phyloP scores from a whole-genome alignment of 2,888 invertebrate species.

The Drosophila paranaensis region DNA sequence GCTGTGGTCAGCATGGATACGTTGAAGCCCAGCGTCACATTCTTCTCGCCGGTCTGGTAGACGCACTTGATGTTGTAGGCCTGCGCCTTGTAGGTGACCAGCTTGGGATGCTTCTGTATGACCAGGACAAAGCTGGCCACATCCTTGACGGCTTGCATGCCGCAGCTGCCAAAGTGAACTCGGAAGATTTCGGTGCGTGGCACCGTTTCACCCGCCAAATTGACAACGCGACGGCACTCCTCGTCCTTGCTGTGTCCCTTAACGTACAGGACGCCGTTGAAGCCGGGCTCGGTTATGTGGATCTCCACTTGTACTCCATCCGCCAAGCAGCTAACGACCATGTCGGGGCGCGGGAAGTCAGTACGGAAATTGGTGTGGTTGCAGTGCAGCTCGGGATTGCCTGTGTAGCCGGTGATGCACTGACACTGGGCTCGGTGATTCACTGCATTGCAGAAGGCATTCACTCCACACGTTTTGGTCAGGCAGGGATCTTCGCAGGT shows the following conservation, averaged over 20 bases:
- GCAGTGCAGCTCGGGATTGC: constrained; percentile 91
- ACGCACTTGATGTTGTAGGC: constrained; percentile 98
- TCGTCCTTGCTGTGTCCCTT: constrained; percentile 98
- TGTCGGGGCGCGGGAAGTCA: constrained; percentile 93
- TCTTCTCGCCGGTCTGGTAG: constrained; percentile 97
- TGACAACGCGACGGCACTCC: constrained; percentile 92
- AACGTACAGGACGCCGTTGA: constrained; percentile 96
- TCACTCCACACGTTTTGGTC: constrained; percentile 89
- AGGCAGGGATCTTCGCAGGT: constrained; percentile 93
- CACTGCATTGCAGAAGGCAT: constrained; percentile 91
- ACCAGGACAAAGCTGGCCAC: constrained; percentile 97
- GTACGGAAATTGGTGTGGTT: constrained; percentile 88
- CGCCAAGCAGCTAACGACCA: constrained; percentile 95
- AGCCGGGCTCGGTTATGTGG: constrained; percentile 89
- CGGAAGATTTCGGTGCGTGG: constrained; percentile 91
- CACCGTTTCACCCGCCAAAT: constrained; percentile 89
- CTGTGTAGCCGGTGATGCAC: constrained; percentile 91
- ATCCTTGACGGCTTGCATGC: constrained; percentile 95
- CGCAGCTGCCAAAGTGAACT: constrained; percentile 96
- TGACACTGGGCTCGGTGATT: constrained; percentile 91
- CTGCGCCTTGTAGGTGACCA: constrained; percentile 97
- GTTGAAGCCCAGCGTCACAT: constrained; percentile 96
- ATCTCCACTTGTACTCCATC: constrained; percentile 96
- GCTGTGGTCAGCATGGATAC: constrained; percentile 98
- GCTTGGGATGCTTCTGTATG: constrained; percentile 97